Evolutionary conservation across 2,888 invertebrate species (phyloP).

Genomic region (Eupeodes luniger): DNA sequence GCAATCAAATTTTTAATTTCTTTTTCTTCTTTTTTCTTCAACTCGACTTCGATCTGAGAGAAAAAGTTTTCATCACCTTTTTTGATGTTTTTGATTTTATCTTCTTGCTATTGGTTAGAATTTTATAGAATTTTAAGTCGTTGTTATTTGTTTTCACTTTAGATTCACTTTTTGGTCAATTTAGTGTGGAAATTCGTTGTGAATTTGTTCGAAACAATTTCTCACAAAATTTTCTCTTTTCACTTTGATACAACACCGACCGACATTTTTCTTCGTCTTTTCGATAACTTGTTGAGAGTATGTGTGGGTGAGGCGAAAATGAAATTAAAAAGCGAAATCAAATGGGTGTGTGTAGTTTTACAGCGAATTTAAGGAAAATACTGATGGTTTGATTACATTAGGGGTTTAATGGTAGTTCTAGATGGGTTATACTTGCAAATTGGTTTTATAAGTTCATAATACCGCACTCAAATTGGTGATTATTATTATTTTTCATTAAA

Average conservation of each 20-base stretch:
- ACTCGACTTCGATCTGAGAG: conserved; percentile 29
- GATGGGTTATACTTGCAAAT: not conserved
- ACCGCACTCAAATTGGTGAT: too few species aligned
- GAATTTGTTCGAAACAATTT: conserved; percentile 67
- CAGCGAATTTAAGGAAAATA: conserved; percentile 24
- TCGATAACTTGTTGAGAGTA: conserved; percentile 72
- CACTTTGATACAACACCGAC: conserved; percentile 67
- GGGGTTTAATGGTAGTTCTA: not conserved
- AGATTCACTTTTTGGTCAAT: conserved; percentile 58
- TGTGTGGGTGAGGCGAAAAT: conserved; percentile 69
- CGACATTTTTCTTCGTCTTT: conserved; percentile 64
- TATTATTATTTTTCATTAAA: too few species aligned
- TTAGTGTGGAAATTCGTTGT: conserved; percentile 51
- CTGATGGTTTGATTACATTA: conserved; percentile 29
- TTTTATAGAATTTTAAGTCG: conserved; percentile 37
- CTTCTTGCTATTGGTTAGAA: conserved; percentile 41
- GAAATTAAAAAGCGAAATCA: not conserved
- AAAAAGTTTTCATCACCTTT: conserved; percentile 66
- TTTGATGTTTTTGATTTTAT: conserved; percentile 53
- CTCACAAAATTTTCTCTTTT: conserved; percentile 64
- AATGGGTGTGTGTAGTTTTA: conserved; percentile 51
- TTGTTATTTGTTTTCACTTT: conserved; percentile 43
- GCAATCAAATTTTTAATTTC: conserved; percentile 52
- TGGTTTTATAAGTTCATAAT: too few species aligned
- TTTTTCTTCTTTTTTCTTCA: conserved; percentile 30